A percentile compares a stretch with the other conserved stretches of the same genome.
Evolutionary conservation across 2,797 vertebrate species (phyloP).

Genomic region (Xyrichtys novacula): DNA sequence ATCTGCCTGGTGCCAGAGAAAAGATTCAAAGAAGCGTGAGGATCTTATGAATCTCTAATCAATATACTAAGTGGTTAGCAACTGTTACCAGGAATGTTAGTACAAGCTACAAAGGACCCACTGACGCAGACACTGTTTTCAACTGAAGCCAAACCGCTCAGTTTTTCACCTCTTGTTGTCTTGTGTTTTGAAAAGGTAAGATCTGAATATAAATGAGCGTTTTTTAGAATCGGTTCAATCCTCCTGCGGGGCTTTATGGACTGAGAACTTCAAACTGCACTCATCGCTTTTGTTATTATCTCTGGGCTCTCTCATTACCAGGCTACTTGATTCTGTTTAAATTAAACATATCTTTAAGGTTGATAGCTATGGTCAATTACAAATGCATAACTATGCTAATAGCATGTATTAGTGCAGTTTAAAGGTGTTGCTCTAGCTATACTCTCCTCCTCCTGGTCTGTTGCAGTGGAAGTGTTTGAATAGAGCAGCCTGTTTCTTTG

Average conservation of each 20-base stretch:
- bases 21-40: background rate
- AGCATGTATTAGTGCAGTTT: no score
- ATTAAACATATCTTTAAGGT: no score
- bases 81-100: background rate
- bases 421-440: no score
- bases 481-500: no score
- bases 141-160: background rate
- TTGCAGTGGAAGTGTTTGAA: no score
- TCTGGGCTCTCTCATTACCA: no score
- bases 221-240: background rate
- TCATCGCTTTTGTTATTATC: background rate
- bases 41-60: background rate
- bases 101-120: background rate
- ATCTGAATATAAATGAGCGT: background rate
- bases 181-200: background rate
- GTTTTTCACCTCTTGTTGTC: no score
- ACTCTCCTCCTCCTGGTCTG: no score
- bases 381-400: no score
- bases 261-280: background rate
- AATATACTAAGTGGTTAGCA: conserved; percentile 12
- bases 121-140: background rate
- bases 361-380: no score
- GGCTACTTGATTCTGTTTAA: no score
- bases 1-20: no score
- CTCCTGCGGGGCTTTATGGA: background rate